Conservation (phyloP, 2,888 invertebrate species). For the Cetonia aurata region DNA sequence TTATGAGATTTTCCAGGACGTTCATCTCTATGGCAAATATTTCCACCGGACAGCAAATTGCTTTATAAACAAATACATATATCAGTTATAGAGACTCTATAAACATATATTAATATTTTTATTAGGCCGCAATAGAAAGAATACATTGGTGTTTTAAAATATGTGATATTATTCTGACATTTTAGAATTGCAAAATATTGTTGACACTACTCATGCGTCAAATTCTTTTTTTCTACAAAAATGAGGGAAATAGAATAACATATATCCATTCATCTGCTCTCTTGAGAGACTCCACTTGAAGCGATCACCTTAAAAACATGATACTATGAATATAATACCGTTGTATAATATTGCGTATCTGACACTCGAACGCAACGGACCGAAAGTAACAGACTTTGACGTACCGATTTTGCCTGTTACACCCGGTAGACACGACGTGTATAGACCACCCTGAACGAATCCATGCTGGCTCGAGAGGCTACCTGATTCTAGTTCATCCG, state of each 20-base stretch:
- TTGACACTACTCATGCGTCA: background rate
- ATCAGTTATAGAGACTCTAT: too few relatives aligned
- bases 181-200: too few relatives aligned
- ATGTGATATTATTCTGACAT: too few relatives aligned
- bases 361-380: constrained; percentile 47
- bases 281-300: constrained; percentile 26
- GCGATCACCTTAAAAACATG: constrained; percentile 45
- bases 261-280: constrained; percentile 15
- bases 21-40: too few relatives aligned
- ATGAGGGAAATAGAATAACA: background rate
- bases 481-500: constrained; percentile 37
- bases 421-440: constrained; percentile 46
- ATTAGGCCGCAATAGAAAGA: too few relatives aligned
- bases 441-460: constrained; percentile 50
- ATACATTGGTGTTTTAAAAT: too few relatives aligned
- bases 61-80: too few relatives aligned
- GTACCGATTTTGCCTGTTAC: constrained; percentile 50
- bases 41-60: too few relatives aligned
- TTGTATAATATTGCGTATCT: constrained; percentile 52
- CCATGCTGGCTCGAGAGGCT: constrained; percentile 34
- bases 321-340: constrained; percentile 51
- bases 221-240: background rate
- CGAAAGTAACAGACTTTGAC: constrained; percentile 50
- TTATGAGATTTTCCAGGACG: too few relatives aligned
- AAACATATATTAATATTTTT: too few relatives aligned